These are phyloP conservation scores for Eutolmus rufibarbis DNA, from an alignment of 2,888 invertebrate genomes.

Conservation along the genomic window DNA sequence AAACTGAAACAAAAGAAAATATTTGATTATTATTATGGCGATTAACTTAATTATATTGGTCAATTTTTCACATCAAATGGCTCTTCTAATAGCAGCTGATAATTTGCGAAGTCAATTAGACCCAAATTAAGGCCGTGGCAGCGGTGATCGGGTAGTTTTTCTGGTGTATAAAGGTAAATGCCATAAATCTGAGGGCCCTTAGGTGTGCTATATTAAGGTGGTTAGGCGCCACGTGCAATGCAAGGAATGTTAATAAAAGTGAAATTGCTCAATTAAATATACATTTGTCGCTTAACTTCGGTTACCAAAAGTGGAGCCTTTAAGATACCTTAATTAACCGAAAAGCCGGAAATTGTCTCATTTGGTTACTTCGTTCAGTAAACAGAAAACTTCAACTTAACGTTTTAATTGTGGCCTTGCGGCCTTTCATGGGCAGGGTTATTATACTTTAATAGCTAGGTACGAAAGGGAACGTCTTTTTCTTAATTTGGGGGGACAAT, in stretches of 20 bases:
- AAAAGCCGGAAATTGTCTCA: background rate
- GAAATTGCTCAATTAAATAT: background rate
- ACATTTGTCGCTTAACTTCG: background rate
- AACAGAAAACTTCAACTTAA: background rate
- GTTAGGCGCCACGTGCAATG: background rate
- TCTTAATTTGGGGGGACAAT: background rate
- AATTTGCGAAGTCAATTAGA: background rate
- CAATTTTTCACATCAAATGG: background rate
- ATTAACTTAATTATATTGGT: background rate
- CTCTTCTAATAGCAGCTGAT: background rate
- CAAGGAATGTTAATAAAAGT: background rate
- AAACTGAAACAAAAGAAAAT: conserved; percentile 66
- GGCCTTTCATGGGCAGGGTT: background rate
- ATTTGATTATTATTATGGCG: background rate
- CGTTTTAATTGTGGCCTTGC: background rate
- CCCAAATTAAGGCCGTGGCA: background rate
- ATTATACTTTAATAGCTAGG: background rate
- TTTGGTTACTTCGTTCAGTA: background rate
- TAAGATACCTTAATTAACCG: background rate
- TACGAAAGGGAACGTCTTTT: background rate
- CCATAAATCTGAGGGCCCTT: background rate
- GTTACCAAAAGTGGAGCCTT: background rate
- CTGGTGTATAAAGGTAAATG: background rate
- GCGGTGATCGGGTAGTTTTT: background rate
- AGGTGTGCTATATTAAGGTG: background rate